Evolutionary conservation across 2,113 vertebrate genomes (phyloP).

Genomic region (Muntiacus reevesi): DNA sequence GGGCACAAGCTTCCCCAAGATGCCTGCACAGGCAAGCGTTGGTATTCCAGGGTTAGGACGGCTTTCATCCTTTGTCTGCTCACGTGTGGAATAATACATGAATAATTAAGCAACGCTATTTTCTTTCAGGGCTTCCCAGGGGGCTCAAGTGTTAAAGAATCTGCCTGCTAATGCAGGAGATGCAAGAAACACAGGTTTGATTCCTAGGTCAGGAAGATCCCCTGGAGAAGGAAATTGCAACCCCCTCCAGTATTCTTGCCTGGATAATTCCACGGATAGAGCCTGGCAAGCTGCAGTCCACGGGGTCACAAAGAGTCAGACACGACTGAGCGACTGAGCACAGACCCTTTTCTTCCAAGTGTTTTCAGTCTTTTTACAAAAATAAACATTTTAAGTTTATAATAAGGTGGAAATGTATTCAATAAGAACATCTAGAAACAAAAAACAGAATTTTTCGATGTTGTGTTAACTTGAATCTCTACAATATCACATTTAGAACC

Average conservation of each 20-base stretch:
- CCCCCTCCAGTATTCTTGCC: neutral
- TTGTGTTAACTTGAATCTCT: neutral
- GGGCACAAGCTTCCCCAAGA: neutral
- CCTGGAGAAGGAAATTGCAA: neutral
- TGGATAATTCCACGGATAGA: neutral
- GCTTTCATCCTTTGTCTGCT: neutral
- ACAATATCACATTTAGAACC: neutral
- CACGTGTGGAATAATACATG: neutral
- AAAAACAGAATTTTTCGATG: neutral
- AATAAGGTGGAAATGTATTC: neutral
- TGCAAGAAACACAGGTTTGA: neutral
- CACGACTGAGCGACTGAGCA: neutral
- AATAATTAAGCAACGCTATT: neutral
- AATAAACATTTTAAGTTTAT: neutral
- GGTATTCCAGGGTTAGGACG: fast-evolving
- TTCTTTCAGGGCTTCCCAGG: neutral
- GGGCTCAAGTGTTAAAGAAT: neutral
- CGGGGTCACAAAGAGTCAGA: neutral
- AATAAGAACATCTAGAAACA: neutral
- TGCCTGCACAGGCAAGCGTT: fast-evolving
- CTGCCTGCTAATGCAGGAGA: neutral
- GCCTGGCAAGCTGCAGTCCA: neutral
- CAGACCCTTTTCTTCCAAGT: neutral
- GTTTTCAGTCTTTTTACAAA: neutral
- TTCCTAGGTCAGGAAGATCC: neutral